Conservation (phyloP, 2,888 invertebrate species). For the Oscheius sp. region DNA sequence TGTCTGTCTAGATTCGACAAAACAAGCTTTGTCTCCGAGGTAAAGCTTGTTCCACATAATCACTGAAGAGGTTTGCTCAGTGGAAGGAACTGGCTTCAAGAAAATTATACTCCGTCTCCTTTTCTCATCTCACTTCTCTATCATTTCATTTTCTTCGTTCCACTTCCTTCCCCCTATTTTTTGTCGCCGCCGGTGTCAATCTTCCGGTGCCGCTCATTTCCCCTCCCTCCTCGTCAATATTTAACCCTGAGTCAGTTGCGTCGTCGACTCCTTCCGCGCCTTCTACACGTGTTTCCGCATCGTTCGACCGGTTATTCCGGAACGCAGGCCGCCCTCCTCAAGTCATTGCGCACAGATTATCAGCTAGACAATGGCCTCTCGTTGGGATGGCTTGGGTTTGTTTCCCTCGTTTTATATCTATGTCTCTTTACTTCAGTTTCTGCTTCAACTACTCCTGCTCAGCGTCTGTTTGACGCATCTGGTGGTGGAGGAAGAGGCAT, state of each 20-base stretch:
- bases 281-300: constrained; percentile 27
- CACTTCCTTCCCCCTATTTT: not conserved
- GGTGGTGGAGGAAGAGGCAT: not conserved
- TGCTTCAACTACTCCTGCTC: constrained; percentile 7
- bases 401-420: not conserved
- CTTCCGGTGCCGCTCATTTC: constrained; percentile 6
- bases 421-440: constrained; percentile 8
- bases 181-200: constrained; percentile 3
- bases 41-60: too few relatives aligned
- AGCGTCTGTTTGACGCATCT: constrained; percentile 5
- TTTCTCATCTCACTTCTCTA: too few relatives aligned
- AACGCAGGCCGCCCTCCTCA: constrained; percentile 15
- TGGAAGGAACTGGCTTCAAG: too few relatives aligned
- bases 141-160: not conserved
- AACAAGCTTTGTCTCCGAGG: too few relatives aligned
- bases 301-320: constrained; percentile 18
- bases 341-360: constrained; percentile 26
- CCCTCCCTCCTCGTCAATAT: constrained; percentile 19
- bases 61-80: too few relatives aligned
- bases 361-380: constrained; percentile 27
- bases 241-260: constrained; percentile 17
- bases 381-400: constrained; percentile 27
- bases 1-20: too few relatives aligned
- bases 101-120: too few relatives aligned
- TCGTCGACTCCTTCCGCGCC: constrained; percentile 15